A percentile compares a stretch with the other conserved stretches of the same genome.
Conservation (phyloP, 1,140 invertebrate genomes). For the Pseudomyrmex concolor region DNA sequence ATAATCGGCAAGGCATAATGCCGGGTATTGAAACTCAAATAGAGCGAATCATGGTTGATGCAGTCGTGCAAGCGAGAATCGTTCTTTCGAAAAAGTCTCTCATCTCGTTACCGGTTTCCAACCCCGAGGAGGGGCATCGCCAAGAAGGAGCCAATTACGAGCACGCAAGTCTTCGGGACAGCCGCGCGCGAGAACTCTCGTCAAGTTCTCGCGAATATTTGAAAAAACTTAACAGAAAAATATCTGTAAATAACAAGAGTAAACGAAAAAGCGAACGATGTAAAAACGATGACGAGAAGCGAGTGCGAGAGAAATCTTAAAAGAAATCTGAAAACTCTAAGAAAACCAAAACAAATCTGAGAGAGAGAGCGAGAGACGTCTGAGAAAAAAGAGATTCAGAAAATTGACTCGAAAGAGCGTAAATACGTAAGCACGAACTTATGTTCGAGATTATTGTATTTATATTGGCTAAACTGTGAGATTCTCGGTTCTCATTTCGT, state of each 20-base stretch:
- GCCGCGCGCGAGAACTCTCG: constrained; percentile 66
- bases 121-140: constrained; percentile 57
- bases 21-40: constrained; percentile 68
- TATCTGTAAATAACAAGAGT: constrained; percentile 9
- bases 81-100: constrained; percentile 63
- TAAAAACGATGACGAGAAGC: not conserved
- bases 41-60: constrained; percentile 57
- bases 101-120: constrained; percentile 73
- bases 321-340: not conserved
- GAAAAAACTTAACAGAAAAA: constrained; percentile 6
- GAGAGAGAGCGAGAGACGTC: too few relatives aligned
- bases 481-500: constrained; percentile 34
- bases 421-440: not conserved
- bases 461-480: constrained; percentile 15
- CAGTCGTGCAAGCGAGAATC: constrained; percentile 46
- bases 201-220: constrained; percentile 69
- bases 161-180: constrained; percentile 69
- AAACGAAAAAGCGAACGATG: not conserved
- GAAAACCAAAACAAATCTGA: not conserved
- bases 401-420: not conserved
- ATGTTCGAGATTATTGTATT: constrained; percentile 45
- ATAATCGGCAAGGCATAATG: constrained; percentile 61
- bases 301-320: not conserved
- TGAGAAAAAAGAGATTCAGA: too few relatives aligned
- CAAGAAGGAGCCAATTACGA: constrained; percentile 70